These are phyloP conservation scores for Capitella teleta DNA, from an alignment of 1,140 invertebrate species.

Conservation along the genomic window DNA sequence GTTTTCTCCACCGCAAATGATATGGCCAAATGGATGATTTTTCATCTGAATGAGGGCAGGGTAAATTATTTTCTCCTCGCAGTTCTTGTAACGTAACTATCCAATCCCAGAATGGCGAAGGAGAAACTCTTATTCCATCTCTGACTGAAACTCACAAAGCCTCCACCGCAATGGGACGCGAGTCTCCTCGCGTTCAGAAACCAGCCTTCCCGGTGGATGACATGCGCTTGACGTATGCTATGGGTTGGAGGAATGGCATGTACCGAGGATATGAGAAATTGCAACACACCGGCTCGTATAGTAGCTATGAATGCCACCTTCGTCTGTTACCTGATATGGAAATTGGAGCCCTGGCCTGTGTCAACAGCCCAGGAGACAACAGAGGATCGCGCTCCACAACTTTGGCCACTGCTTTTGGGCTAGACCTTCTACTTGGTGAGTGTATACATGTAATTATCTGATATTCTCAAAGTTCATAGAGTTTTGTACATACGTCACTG, in stretches of 20 bases:
- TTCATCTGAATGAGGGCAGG: no score
- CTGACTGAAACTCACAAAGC: no score
- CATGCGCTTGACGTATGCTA: neutral
- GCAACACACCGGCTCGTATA: neutral
- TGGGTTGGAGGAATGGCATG: neutral
- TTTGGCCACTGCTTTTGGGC: neutral
- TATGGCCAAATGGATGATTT: no score
- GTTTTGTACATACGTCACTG: neutral
- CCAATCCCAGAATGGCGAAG: no score
- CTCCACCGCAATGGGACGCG: no score
- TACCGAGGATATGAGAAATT: neutral
- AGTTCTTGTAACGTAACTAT: no score
- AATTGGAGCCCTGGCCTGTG: conserved; percentile 1
- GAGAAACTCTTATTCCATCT: no score
- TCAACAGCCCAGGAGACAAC: conserved; percentile 5
- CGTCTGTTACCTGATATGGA: neutral
- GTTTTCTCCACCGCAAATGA: no score
- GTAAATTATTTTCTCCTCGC: no score
- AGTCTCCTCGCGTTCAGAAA: no score
- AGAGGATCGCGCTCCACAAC: neutral
- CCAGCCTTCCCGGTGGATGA: conserved; percentile 4
- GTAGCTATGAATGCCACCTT: conserved; percentile 4
- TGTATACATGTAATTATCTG: neutral
- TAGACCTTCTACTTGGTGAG: conserved; percentile 3
- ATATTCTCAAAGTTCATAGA: neutral